Evolutionary conservation across 1,140 invertebrate genomes (phyloP).

Genomic region (Pomacea maculata): DNA sequence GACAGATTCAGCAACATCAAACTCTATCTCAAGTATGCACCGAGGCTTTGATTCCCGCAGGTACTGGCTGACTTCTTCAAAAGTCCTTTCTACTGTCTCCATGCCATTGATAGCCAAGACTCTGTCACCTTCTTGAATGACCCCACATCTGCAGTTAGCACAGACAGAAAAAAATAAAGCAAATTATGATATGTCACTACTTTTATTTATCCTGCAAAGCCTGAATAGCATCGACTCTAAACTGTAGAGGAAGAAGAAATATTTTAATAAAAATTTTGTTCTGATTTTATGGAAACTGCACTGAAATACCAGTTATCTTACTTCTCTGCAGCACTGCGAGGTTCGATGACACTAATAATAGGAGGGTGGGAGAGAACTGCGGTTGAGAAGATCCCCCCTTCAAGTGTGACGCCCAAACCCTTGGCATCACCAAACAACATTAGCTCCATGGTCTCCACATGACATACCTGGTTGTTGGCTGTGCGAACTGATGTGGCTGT

Average conservation of each 20-base stretch:
- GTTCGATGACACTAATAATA: conserved; percentile 74
- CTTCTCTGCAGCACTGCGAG: conserved; percentile 79
- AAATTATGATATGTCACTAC: no score
- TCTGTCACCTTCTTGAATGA: conserved; percentile 83
- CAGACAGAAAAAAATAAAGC: background rate
- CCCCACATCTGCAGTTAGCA: conserved; percentile 71
- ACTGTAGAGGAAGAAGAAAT: background rate
- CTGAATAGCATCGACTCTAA: background rate
- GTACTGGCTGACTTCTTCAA: conserved; percentile 68
- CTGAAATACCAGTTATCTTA: conserved; percentile 58
- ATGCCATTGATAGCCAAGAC: conserved; percentile 83
- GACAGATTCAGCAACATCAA: conserved; percentile 91
- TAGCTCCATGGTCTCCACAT: conserved; percentile 75
- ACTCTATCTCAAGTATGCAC: conserved; percentile 77
- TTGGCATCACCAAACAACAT: conserved; percentile 71
- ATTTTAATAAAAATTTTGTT: background rate
- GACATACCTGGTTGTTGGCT: conserved; percentile 70
- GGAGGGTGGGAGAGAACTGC: conserved; percentile 59
- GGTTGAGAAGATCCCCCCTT: conserved; percentile 45
- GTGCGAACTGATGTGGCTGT: conserved; percentile 49
- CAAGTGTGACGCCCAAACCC: conserved; percentile 68
- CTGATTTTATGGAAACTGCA: background rate
- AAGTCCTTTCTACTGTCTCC: conserved; percentile 64
- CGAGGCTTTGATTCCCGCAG: conserved; percentile 66
- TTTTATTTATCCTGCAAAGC: background rate